These are phyloP conservation scores for Sphyrna mokarran DNA, from an alignment of 2,113 vertebrate species.

Conservation along the genomic window DNA sequence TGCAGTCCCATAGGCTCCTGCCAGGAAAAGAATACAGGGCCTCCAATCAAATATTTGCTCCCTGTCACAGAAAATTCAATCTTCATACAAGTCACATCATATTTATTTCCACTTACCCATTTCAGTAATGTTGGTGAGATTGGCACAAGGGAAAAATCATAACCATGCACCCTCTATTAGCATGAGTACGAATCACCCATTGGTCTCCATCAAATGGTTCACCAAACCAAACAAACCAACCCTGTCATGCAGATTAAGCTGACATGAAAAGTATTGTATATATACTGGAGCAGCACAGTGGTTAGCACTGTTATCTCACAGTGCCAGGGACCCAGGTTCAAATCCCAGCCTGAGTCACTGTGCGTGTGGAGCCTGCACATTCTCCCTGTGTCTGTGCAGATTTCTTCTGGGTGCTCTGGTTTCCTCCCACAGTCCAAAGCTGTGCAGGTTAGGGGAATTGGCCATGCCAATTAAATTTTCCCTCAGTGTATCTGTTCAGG, in stretches of 20 bases:
- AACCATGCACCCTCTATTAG: neutral
- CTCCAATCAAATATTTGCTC: neutral
- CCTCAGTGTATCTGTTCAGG: no score
- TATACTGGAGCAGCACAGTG: no score
- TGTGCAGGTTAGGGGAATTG: no score
- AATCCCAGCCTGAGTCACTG: no score
- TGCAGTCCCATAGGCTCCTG: conserved; percentile 27
- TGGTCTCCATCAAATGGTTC: neutral
- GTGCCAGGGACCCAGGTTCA: no score
- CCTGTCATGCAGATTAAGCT: neutral
- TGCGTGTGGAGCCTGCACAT: no score
- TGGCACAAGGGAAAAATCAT: neutral
- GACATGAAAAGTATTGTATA: no score
- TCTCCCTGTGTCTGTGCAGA: no score
- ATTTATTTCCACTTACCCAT: neutral
- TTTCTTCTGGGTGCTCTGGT: no score
- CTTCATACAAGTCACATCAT: neutral
- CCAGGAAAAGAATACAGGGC: neutral
- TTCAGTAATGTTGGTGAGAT: neutral
- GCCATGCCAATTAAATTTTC: no score
- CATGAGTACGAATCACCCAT: neutral
- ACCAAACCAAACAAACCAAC: neutral
- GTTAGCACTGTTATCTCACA: no score
- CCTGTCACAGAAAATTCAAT: neutral
- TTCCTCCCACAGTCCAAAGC: no score